Evolutionary conservation across 1,140 invertebrate species (phyloP).

Genomic region (Oedothorax gibbosus): DNA sequence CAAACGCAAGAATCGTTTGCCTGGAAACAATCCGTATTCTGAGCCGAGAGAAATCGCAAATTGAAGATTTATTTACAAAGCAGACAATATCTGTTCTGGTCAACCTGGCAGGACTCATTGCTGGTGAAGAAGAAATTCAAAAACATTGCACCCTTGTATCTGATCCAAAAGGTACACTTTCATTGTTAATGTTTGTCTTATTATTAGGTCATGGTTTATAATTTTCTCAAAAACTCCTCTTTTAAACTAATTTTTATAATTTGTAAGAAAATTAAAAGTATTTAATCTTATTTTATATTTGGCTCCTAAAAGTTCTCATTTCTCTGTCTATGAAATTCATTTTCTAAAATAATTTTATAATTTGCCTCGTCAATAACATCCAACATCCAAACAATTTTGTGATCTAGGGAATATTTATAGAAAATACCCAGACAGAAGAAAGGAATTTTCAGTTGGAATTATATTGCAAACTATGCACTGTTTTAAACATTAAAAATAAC

Average conservation of each 20-base stretch:
- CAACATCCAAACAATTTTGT: no score
- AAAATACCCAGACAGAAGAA: no score
- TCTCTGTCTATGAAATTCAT: no score
- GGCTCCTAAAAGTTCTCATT: no score
- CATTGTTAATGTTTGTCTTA: background rate
- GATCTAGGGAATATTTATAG: no score
- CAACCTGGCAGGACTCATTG: constrained; percentile 74
- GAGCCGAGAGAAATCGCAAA: constrained; percentile 77
- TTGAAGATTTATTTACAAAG: constrained; percentile 78
- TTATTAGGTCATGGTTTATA: background rate
- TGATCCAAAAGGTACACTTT: constrained; percentile 42
- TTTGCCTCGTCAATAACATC: no score
- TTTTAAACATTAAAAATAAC: no score
- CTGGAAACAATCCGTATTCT: constrained; percentile 65
- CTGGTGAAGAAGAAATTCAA: constrained; percentile 63
- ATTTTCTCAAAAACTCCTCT: background rate
- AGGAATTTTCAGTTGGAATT: no score
- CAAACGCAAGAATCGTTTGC: constrained; percentile 29
- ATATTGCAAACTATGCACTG: no score
- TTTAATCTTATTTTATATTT: background rate
- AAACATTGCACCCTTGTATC: constrained; percentile 5
- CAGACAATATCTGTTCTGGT: constrained; percentile 77
- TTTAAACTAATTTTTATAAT: background rate
- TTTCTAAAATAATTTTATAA: no score
- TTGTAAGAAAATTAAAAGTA: background rate